Evolutionary conservation across 2,888 invertebrate genomes (phyloP), one percentile per base, ranked within the genome.

Genomic region (Stratiomys singularior): DNA sequence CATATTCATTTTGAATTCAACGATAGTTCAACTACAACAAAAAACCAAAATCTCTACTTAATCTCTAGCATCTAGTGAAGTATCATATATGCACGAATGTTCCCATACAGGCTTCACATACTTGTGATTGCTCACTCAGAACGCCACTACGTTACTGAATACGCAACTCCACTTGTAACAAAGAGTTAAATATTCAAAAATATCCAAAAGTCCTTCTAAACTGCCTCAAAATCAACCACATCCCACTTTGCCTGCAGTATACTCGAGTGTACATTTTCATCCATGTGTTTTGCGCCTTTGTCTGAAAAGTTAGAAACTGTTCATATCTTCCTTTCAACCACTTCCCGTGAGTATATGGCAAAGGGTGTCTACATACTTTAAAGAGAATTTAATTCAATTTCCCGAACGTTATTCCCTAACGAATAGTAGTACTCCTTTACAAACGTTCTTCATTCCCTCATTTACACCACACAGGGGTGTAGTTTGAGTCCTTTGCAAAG

Each of bases 241-340:
- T 60, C 37, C 74, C 60, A 37, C 13, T 69, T 56, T 27, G n/a
- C 52, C n/a, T 15, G 15, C 15, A 52, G 37, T 9, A 5, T 5
- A 9, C 37, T 37, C 37, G 5, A 37, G 5, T 37, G 9, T 52
- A 52, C 52, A 15, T 15, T 52, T 52, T 21, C 13, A 21, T 56
- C 30, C 71, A 28, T 28, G 27, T 58, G 47, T 30, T 18, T 60
- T 52, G 25, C 25, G 52, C 71, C 52, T 74, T 74, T 74, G 74
- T 74, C 74, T 74, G 74, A 58, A 74, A 74, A 74, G 74, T 74
- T 74, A 9, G 74, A 74, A 74, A 74, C 74, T 74, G 74, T 74
- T 74, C 74, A 60, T 74, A 74, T 74, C 74, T 60, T 58, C 28
- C 44, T 47, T 37, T 23, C n/a, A 27, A 18, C 74, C 74, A 74